These are phyloP conservation scores for Ophioninae sp. DNA, from an alignment of 2,888 invertebrate genomes.

Conservation along the genomic window DNA sequence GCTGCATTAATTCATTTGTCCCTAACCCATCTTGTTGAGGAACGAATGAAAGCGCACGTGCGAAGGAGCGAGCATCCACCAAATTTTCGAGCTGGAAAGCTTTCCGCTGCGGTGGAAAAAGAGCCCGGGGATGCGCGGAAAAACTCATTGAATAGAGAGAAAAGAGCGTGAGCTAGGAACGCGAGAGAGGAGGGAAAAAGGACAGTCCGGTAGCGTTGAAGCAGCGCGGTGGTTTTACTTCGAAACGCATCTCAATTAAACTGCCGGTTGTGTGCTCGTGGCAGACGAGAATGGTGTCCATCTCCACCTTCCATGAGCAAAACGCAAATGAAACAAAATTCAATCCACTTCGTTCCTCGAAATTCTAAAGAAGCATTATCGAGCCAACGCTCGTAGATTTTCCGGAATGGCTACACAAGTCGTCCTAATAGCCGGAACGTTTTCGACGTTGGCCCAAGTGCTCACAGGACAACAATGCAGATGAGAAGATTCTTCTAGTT, in stretches of 20 bases:
- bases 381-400: constrained; percentile 33
- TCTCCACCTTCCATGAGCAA: constrained; percentile 46
- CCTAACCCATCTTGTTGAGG: not conserved
- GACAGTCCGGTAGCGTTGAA: constrained; percentile 1
- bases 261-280: constrained; percentile 18
- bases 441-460: constrained; percentile 1
- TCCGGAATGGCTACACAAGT: constrained; percentile 11
- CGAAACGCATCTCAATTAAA: constrained; percentile 56
- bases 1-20: not conserved
- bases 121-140: constrained; percentile 10
- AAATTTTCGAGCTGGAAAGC: constrained; percentile 19
- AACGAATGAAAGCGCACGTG: not conserved
- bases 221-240: constrained; percentile 34
- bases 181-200: constrained; percentile 22
- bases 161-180: constrained; percentile 4
- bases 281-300: constrained; percentile 35
- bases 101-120: constrained; percentile 3
- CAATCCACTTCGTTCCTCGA: constrained; percentile 45
- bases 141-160: constrained; percentile 5
- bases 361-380: constrained; percentile 61
- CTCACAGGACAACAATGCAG: constrained; percentile 2
- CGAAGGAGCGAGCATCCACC: constrained; percentile 13
- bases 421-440: constrained; percentile 32
- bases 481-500: not conserved
- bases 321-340: constrained; percentile 59